Percentiles rank a stretch among this genome's conserved stretches.
Conservation (phyloP, 2,113 vertebrate genomes). For the Phoxinus phoxinus region DNA sequence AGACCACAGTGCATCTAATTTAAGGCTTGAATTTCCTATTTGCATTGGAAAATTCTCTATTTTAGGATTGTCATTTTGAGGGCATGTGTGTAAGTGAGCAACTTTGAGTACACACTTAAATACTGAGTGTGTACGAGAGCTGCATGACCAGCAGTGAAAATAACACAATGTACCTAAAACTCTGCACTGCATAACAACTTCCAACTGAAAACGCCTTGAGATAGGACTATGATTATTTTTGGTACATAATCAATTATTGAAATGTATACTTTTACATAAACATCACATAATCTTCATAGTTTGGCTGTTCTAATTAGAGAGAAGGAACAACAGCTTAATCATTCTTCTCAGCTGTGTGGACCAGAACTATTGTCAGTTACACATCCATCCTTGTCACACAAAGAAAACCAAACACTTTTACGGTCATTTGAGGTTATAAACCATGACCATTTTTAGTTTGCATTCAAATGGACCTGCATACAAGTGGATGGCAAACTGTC, state of each 20-base stretch:
- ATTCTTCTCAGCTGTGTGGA: neutral
- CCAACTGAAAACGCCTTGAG: neutral
- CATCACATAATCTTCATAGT: neutral
- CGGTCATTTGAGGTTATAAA: neutral
- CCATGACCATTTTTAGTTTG: neutral
- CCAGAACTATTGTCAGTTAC: constrained; percentile 8
- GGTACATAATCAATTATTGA: neutral
- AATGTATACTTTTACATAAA: constrained; percentile 7
- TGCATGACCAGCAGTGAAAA: neutral
- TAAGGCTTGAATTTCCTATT: neutral
- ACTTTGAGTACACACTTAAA: neutral
- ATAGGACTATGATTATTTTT: neutral
- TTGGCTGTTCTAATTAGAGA: neutral
- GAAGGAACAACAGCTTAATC: neutral
- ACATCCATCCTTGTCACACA: neutral
- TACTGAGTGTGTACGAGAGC: neutral
- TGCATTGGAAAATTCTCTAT: constrained; percentile 22
- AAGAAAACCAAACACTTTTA: neutral
- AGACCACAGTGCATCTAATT: neutral
- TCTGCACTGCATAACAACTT: neutral
- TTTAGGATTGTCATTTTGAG: neutral
- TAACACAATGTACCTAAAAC: neutral
- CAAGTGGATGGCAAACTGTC: constrained; percentile 1
- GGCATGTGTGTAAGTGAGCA: too few relatives aligned
- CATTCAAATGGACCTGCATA: neutral